Evolutionary conservation across 2,888 invertebrate genomes (phyloP).

Genomic region (Portevinia maculata): DNA sequence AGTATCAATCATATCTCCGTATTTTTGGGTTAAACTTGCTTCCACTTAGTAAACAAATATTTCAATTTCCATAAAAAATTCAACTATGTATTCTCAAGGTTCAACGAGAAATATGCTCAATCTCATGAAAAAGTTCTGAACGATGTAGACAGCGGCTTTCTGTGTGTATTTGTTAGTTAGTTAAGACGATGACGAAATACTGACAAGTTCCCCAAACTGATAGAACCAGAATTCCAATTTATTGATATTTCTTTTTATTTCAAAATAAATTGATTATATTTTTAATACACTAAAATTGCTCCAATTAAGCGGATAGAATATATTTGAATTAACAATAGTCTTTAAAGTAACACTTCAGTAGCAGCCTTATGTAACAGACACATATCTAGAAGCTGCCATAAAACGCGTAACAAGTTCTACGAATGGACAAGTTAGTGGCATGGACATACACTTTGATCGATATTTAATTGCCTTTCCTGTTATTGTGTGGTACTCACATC

Average conservation of each 20-base stretch:
- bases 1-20: too few species aligned
- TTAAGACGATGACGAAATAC: constrained; percentile 52
- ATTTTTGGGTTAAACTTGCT: too few species aligned
- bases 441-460: constrained; percentile 70
- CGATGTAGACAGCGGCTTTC: neutral
- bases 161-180: neutral
- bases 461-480: constrained; percentile 74
- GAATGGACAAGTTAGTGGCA: constrained; percentile 66
- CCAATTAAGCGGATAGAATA: constrained; percentile 60
- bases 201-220: constrained; percentile 41
- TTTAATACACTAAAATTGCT: constrained; percentile 55
- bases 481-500: constrained; percentile 46
- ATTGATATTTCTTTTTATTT: constrained; percentile 4
- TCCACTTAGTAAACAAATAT: too few species aligned
- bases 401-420: constrained; percentile 57
- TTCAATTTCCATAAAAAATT: too few species aligned
- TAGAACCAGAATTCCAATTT: constrained; percentile 39
- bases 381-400: constrained; percentile 52
- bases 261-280: constrained; percentile 20
- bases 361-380: constrained; percentile 40
- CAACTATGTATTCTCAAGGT: too few species aligned
- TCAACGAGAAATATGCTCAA: too few species aligned
- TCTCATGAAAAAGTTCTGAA: neutral
- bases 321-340: constrained; percentile 55
- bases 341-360: constrained; percentile 16